Base-by-base conservation (phyloP, 1,140 invertebrate species). In the Oscheius sp. region DNA sequence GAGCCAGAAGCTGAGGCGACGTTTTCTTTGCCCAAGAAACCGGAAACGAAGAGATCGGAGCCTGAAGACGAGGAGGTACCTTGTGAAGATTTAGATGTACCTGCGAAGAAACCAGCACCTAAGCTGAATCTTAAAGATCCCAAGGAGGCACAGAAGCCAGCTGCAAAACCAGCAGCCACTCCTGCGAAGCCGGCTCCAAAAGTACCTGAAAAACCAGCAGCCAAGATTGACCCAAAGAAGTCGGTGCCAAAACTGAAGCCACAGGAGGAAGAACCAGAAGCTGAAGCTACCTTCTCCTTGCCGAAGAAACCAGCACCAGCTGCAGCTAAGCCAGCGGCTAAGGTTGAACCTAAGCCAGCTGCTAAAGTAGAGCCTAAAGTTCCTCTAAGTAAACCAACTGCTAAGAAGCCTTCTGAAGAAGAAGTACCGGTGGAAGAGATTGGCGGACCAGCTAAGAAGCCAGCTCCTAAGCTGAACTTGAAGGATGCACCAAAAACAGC, bases 121-220 rank as follows among this genome's bases (percentile, higher is more conserved):
- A 62, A 35, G 59, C 28, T 35, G 7, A 62, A 62, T 32, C 23
- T 62, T 7, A 62, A 62, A 31, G 59, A 62, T 62, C 28, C 59
- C 34, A 62, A 62, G 26, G 23, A 23, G 10, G 26, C 29, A 4
- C 3, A 10, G 10, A 62, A 62, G 26, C 29, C 59, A 62, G 29
- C 15, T 7, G 59, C 15, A 4, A 32, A 29, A 18, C 7, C 49
- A 23, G 23, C 13, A 23, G 34, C 28, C 3, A 62, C n/a, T 29
- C 59, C 59, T 62, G 7, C 23, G 15, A 35, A 29, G 59, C 32
- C 59, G 15, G 28, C 3, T 29, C n/a, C n/a, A n/a, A n/a, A n/a
- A n/a, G n/a, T n/a, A n/a, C n/a, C n/a, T n/a, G n/a, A n/a, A n/a
- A n/a, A n/a, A n/a, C n/a, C n/a, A n/a, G n/a, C n/a, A n/a, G n/a